These are phyloP conservation scores for Apis cerana DNA, from an alignment of 1,140 invertebrate genomes.

Conservation along the genomic window DNA sequence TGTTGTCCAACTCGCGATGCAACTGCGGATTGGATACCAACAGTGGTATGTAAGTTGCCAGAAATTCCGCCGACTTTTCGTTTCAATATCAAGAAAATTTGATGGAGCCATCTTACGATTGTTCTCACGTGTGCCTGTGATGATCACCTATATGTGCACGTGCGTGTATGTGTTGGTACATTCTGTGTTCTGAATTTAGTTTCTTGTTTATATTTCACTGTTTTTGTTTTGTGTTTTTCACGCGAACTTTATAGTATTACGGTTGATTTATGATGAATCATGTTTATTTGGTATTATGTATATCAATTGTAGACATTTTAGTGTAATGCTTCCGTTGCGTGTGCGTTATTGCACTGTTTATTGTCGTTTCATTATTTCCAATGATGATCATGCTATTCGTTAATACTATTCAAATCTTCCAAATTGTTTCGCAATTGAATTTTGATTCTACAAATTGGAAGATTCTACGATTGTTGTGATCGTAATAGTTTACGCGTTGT, in stretches of 20 bases:
- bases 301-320: background rate
- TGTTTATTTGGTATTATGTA: background rate
- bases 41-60: conserved; percentile 51
- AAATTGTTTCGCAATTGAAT: background rate
- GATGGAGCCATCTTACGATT: conserved; percentile 57
- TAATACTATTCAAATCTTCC: background rate
- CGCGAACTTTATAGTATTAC: background rate
- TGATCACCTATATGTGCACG: conserved; percentile 26
- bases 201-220: background rate
- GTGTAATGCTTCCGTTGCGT: background rate
- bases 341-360: conserved; percentile 19
- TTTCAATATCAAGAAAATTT: background rate
- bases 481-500: background rate
- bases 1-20: conserved; percentile 35
- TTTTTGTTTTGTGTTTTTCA: background rate
- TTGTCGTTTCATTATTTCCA: background rate
- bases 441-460: background rate
- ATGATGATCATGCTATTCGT: background rate
- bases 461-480: background rate
- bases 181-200: conserved; percentile 20
- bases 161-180: conserved; percentile 23
- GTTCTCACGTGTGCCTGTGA: conserved; percentile 27
- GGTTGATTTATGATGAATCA: background rate
- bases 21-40: conserved; percentile 31
- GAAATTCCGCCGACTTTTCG: background rate